Base-by-base conservation (phyloP, 2,797 vertebrate species). In the Yasuhikotakia modesta region DNA sequence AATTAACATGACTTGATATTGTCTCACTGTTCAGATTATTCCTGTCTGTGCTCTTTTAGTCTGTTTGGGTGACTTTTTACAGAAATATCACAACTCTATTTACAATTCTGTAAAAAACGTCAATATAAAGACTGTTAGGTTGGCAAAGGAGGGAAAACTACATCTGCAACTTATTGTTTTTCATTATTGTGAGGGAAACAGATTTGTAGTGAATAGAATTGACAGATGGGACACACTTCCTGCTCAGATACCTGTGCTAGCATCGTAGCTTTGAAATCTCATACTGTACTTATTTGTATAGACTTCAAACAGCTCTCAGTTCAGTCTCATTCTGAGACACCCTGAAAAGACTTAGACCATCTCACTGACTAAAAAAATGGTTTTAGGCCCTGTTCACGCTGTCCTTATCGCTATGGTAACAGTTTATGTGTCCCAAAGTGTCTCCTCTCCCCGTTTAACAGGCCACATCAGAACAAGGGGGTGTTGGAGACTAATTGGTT, bases 401-500 rank as follows among this genome's bases (percentile, higher is more conserved):
- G 27, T 19, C 32, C n/a, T 58, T 11, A 69, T 86, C 77, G 55
- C 79, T 74, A 84, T 82, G 76, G 85, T 79, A 79, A 82, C 82
- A 46, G 65, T 69, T 64, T 35, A 78, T 76, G 60, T 76, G 65
- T 73, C 60, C 55, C 63, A 50, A 67, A 58, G 57, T 55, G 70
- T 69, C 6, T 57, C 70, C 24, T 22, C 39, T 61, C 73, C n/a
- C 4, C 64, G 8, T 52, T 66, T 57, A 61, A 35, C 22, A 61
- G n/a, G 67, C 27, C 70, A 72, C 78, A 79, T 77, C 77, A 79
- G 60, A 58, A 72, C 63, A 73, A 77, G 79, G 79, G 82, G 69
- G 84, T 83, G 82, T 81, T 67, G 84, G 73, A 61, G 86, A 68
- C 86, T 92, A 92, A 93, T 92, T 92, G 89, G 86, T 88, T 90